phyloP scores from a whole-genome alignment of 2,797 vertebrate species.

The Halcyon leucocephala region DNA sequence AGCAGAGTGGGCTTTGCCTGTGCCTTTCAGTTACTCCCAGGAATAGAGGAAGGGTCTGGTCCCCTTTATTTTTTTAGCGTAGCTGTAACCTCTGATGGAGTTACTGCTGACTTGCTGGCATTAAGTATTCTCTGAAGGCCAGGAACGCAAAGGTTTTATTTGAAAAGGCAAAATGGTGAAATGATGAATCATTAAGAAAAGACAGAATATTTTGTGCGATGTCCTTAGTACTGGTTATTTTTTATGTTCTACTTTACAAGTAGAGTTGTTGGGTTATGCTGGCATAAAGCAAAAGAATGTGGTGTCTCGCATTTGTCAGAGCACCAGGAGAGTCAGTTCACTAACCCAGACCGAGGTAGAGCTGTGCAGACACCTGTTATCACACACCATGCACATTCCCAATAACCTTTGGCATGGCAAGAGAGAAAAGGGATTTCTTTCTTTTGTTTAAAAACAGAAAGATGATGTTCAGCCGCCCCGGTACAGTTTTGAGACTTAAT shows the following conservation, averaged over 20 bases:
- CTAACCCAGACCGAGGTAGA: fast-evolving
- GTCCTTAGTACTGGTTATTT: background rate
- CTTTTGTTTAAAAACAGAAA: background rate
- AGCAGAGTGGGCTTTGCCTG: fast-evolving
- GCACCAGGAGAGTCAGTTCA: background rate
- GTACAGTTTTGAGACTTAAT: background rate
- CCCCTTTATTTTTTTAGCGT: background rate
- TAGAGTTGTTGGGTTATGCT: background rate
- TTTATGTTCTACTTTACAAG: background rate
- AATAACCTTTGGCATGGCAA: background rate
- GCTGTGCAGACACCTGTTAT: background rate
- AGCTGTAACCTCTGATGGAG: background rate
- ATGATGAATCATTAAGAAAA: background rate
- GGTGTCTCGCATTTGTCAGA: background rate
- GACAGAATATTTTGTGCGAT: background rate
- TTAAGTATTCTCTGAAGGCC: background rate
- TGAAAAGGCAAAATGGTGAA: background rate
- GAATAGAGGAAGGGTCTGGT: background rate
- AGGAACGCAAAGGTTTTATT: background rate
- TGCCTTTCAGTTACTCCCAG: background rate
- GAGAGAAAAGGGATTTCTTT: background rate
- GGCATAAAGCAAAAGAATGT: background rate
- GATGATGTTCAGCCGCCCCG: background rate
- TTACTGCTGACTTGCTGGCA: background rate
- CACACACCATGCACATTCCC: background rate